Evolutionary conservation across 2,113 vertebrate genomes (phyloP), one percentile per base, ranked within the genome.

Genomic region (Choloepus hoffmanni): DNA sequence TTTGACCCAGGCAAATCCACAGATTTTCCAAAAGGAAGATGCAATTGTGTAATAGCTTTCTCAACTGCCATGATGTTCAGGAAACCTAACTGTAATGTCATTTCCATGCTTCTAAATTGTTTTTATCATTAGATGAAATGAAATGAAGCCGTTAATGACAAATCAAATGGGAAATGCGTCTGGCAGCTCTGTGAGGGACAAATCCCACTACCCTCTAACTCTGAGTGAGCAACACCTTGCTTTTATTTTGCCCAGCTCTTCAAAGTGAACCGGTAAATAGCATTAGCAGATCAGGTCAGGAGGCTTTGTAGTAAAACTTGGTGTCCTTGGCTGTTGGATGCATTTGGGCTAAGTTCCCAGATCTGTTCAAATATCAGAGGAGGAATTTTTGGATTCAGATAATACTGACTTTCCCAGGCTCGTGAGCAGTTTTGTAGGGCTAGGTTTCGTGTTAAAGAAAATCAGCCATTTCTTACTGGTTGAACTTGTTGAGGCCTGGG

Each of bases 141-240:
- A 96, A 96, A 97, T 58, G 89, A 96, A 97, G 86, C 90, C 76
- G 79, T 90, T 97, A 97, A 97, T 70, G 95, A 95, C 91, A 92
- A 68, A 85, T 40, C 16, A 48, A 81, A 95, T 94, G 96, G 94
- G 95, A 91, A 96, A 97, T 28, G 53, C 96, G 95, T 84, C 96
- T 96, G 95, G 95, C 78, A 40, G 78, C 78, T 67, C 79, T 60
- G 88, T 19, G 63, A 81, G 78, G 89, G 73, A 53, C 16, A 30
- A 68, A 28, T n/a, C 1, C 1, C 40, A 45, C 65, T 87, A 78
- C 96, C 73, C 97, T 94, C 90, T 14, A 36, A 3, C 78, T 81
- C 28, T 4, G 24, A 88, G 92, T 96, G 92, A 13, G 11, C 4
- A 5, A 92, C 90, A 96, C 94, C 95, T 97, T 94, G 93, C 93